Base-by-base conservation (phyloP, 1,140 invertebrate species). In the Tenebrio molitor region DNA sequence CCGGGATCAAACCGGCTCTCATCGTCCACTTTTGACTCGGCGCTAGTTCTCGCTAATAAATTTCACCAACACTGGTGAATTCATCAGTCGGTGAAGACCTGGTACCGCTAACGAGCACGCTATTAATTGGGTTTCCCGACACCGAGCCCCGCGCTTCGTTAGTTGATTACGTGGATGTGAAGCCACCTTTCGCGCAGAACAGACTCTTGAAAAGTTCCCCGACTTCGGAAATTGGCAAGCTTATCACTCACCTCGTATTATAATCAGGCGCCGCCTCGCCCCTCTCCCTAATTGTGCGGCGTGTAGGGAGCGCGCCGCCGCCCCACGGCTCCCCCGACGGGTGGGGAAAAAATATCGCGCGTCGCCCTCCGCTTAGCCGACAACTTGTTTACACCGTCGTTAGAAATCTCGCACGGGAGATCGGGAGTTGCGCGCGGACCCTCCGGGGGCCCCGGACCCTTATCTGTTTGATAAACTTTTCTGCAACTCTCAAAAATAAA, bases 101-200 rank as follows among this genome's bases (percentile, higher is more conserved):
- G 42, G n/a, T 66, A 66, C 64, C 64, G 42, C 64, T 66, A 66
- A 66, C 64, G 64, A 66, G 64, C 64, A 23, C 23, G 64, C 64
- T 66, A 66, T 66, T 66, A 66, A 66, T 66, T 66, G 64, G 64
- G 64, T 66, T 66, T 66, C 23, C 64, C 23, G 17, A 19, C 64
- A 23, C 15, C 64, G 21, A 66, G 33, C 36, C 64, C 64, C 64
- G 64, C 23, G 3, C 19, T 39, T 66, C 64, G 64, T 66, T 66
- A 66, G 64, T 66, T 66, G 64, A 66, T 66, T 66, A 66, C 64
- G 64, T 66, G 62, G 33, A 65, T 65, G 62, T 65, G 36, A 44
- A 21, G 64, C 21, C 42, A 66, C 64, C 64, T 66, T 66, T 66
- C 64, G 12, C 21, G 17, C 36, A 42, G 44, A 65, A 10, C 34